These are phyloP conservation scores for Delichon dasypus DNA, from an alignment of 2,797 vertebrate species.

Conservation along the genomic window DNA sequence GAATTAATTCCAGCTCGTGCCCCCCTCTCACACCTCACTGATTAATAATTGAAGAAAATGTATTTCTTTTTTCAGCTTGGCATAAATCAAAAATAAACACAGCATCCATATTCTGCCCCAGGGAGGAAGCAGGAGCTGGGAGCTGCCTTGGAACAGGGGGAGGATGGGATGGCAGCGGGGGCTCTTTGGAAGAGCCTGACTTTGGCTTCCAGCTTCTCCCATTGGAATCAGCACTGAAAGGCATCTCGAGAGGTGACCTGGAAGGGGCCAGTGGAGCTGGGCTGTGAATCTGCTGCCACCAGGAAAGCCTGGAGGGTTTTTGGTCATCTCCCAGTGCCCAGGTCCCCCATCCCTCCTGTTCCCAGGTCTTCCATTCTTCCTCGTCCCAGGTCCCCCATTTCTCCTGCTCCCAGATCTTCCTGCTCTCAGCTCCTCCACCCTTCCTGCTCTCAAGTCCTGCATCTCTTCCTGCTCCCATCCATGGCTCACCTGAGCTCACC, in stretches of 20 bases:
- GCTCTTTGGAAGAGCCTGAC: background rate
- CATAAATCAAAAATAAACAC: slow-evolving; percentile 58
- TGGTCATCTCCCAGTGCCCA: background rate
- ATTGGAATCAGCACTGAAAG: background rate
- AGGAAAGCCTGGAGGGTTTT: background rate
- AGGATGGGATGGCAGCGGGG: background rate
- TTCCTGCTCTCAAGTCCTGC: background rate
- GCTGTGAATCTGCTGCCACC: background rate
- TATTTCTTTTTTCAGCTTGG: slow-evolving; percentile 48
- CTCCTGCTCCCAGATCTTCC: background rate
- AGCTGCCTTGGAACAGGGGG: background rate
- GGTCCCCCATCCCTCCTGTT: too few species aligned
- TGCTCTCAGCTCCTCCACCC: background rate
- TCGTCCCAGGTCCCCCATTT: background rate
- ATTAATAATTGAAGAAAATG: slow-evolving; percentile 73
- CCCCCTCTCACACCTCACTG: slow-evolving; percentile 65
- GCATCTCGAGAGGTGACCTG: background rate
- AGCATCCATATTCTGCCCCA: background rate
- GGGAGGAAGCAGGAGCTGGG: background rate
- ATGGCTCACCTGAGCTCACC: background rate
- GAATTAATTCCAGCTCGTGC: slow-evolving; percentile 60
- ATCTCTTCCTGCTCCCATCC: background rate
- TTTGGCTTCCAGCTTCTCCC: fast-evolving
- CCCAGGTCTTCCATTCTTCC: background rate
- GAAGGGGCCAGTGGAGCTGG: background rate